Evolutionary conservation across 2,797 vertebrate species (phyloP).

Genomic region (Sebastes diploproa): DNA sequence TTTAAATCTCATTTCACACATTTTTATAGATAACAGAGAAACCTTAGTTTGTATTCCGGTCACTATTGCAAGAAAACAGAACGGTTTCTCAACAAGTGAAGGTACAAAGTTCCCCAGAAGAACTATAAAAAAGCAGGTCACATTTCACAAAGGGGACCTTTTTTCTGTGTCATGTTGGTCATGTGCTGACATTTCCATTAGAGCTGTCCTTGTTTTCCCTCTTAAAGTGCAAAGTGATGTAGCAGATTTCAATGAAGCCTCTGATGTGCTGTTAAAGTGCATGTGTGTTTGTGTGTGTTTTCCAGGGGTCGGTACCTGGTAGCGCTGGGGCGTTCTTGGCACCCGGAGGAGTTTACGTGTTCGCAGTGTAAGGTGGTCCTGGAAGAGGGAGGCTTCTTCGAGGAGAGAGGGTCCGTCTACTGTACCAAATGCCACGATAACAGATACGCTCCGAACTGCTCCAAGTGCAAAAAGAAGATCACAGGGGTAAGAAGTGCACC

Average conservation of each 20-base stretch:
- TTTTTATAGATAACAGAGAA: constrained; percentile 32
- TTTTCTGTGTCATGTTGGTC: neutral
- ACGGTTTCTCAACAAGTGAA: constrained; percentile 11
- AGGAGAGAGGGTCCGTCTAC: constrained; percentile 94
- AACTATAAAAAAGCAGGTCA: neutral
- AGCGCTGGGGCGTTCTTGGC: constrained; percentile 94
- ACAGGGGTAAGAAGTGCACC: constrained; percentile 85
- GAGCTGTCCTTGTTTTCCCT: constrained; percentile 6
- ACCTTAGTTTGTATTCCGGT: constrained; percentile 40
- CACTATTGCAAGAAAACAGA: neutral
- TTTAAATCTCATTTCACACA: constrained; percentile 41
- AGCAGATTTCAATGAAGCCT: constrained; percentile 12
- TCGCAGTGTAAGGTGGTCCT: constrained; percentile 92
- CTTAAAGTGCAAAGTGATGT: constrained; percentile 22
- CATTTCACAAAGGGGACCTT: neutral
- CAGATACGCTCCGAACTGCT: constrained; percentile 93
- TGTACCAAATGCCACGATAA: constrained; percentile 94
- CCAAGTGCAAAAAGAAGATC: constrained; percentile 98
- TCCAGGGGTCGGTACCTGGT: constrained; percentile 94
- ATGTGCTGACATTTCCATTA: constrained; percentile 36
- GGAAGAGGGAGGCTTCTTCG: constrained; percentile 97
- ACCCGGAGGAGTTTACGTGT: constrained; percentile 97
- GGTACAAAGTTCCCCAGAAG: neutral
- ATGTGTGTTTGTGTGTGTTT: neutral
- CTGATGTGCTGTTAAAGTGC: constrained; percentile 13